A percentile compares a stretch with the other conserved stretches of the same genome.
These are phyloP conservation scores for Platichthys flesus DNA, from an alignment of 2,113 vertebrate species.

Conservation along the genomic window DNA sequence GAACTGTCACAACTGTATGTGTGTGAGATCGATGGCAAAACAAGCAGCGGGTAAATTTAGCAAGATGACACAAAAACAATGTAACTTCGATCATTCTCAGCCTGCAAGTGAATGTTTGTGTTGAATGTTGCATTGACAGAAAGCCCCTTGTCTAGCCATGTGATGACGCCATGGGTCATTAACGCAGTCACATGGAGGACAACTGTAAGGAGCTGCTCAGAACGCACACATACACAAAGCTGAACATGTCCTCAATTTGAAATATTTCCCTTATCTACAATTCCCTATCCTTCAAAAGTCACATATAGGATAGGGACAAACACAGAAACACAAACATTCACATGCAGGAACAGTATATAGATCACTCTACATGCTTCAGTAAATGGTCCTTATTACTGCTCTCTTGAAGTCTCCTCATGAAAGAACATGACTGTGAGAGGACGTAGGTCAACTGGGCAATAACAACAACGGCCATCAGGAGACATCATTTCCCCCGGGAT, in stretches of 20 bases:
- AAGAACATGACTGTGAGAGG: slow-evolving; percentile 10
- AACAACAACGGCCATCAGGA: not conserved
- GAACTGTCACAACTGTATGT: not conserved
- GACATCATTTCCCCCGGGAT: not conserved
- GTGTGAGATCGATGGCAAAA: not conserved
- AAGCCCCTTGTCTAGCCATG: slow-evolving; percentile 33
- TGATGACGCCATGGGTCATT: slow-evolving; percentile 50
- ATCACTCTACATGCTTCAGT: slow-evolving; percentile 1
- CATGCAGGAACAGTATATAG: too few relatives aligned
- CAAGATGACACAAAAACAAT: slow-evolving; percentile 14
- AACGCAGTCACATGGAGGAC: slow-evolving; percentile 57
- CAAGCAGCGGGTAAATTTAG: not conserved
- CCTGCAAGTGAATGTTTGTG: slow-evolving; percentile 14
- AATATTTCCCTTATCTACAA: too few relatives aligned
- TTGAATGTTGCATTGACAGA: slow-evolving; percentile 38
- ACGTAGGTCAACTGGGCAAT: not conserved
- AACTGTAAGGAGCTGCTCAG: slow-evolving; percentile 26
- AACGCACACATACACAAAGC: too few relatives aligned
- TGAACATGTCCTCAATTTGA: too few relatives aligned
- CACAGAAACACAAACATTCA: too few relatives aligned
- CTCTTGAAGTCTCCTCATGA: slow-evolving; percentile 9
- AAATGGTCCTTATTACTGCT: slow-evolving; percentile 9
- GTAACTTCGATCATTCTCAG: not conserved
- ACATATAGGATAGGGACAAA: too few relatives aligned
- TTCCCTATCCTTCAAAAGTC: too few relatives aligned